Percentiles rank a stretch among this genome's conserved stretches.
These are phyloP conservation scores for Sebastes cheni DNA, from an alignment of 2,797 vertebrate genomes.

Conservation along the genomic window DNA sequence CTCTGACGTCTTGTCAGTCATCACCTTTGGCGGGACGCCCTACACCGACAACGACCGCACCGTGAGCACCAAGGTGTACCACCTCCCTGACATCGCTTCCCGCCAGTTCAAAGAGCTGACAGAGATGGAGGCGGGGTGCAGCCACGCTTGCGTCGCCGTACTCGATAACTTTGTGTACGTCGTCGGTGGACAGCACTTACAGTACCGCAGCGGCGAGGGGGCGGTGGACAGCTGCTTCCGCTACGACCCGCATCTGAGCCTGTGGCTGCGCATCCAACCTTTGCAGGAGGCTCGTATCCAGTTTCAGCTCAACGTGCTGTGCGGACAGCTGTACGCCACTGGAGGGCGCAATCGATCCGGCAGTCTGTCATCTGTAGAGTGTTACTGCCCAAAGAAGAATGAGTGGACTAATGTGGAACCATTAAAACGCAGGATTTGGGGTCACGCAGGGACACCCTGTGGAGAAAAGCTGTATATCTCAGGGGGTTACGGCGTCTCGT, in stretches of 20 bases:
- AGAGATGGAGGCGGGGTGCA: conserved; percentile 93
- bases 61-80: conserved; percentile 90
- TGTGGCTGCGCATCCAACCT: conserved; percentile 92
- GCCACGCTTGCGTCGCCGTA: conserved; percentile 93
- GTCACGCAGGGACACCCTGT: conserved; percentile 89
- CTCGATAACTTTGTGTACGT: conserved; percentile 96
- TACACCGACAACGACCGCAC: conserved; percentile 96
- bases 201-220: conserved; percentile 96
- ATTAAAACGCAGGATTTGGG: conserved; percentile 95
- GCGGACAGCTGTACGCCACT: conserved; percentile 90
- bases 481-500: conserved; percentile 93
- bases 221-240: conserved; percentile 91
- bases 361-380: conserved; percentile 93
- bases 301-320: conserved; percentile 91
- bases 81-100: conserved; percentile 81
- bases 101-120: conserved; percentile 94
- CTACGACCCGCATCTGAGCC: conserved; percentile 93
- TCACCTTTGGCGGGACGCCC: conserved; percentile 94
- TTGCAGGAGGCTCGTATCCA: conserved; percentile 97
- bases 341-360: conserved; percentile 95
- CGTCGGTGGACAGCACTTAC: conserved; percentile 93
- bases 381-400: conserved; percentile 92
- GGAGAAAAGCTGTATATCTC: conserved; percentile 90
- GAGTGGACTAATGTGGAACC: conserved; percentile 92
- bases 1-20: conserved; percentile 87